Evolutionary conservation across 2,797 vertebrate genomes (phyloP), one percentile per base, ranked within the genome.

Genomic region (Synanceia verrucosa): DNA sequence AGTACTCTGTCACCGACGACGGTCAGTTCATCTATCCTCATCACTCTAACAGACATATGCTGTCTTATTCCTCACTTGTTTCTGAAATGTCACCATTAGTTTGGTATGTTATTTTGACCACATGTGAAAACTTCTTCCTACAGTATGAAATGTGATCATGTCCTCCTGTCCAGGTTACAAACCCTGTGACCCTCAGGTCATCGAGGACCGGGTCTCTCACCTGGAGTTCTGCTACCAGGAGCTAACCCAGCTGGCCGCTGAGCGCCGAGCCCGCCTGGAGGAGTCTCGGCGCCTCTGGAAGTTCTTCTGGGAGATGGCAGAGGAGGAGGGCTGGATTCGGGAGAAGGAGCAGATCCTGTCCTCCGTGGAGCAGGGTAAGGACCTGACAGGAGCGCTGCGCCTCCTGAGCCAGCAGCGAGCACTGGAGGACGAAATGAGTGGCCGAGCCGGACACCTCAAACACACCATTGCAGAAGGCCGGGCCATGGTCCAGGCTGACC

Each of bases 281-380:
- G 96, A 97, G 80, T 97, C 96, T 0, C 95, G 96, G 0, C 96
- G 96, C 41, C 95, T 97, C 71, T 99, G 96, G 97, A 98, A 96
- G 76, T 97, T 97, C 89, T 97, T 98, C 92, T 98, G 96, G 96
- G 96, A 98, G 84, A 97, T 97, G 96, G 96, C 96, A 0, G 96
- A 98, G 82, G 96, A 98, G 50, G 97, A 98, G 78, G 96, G 96
- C 63, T 99, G 97, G 97, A 98, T 99, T 71, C 93, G 97, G 3
- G 97, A 99, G 82, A 97, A 98, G 85, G 97, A 99, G 81, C 97
- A 98, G 91, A 98, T 99, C 81, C 87, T 99, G 69, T 97, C 96
- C 3, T 97, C 95, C 0, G 93, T 96, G 2, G 97, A 98, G 82
- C 96, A 95, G 0, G 96, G 96, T 4, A 97, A 96, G 76, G 97